Base-by-base conservation (phyloP, 2,113 vertebrate genomes). In the Corythornis vintsioides region DNA sequence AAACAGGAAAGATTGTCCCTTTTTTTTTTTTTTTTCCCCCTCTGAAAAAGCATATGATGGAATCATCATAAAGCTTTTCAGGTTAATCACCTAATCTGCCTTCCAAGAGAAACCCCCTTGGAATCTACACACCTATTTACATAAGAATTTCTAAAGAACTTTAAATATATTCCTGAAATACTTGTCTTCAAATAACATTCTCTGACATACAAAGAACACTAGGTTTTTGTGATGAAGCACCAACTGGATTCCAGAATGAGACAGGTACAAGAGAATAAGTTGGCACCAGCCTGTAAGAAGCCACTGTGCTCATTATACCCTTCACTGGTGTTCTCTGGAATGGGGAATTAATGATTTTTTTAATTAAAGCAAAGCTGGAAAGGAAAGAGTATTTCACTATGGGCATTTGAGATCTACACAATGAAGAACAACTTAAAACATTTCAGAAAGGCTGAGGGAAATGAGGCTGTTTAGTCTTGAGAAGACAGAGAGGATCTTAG, bases 21-120 rank as follows among this genome's bases (percentile, higher is more conserved):
- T 43, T 66, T 26, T 31, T 10, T 25, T 43, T 18, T 48, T 55
- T 25, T 17, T 21, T 10, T 20, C 5, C 3, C 0, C 1, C 64
- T 47, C 33, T 28, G 43, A 52, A 53, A 78, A 85, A 85, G 53
- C 38, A 31, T 61, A 42, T 50, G 57, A 88, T 4, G 2, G 43
- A 93, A 90, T 57, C 66, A 75, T 48, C 75, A 40, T 17, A 65
- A 88, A 87, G 33, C 81, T 94, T 59, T 89, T 76, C 85, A 94
- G 82, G 74, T 91, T 94, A 94, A 93, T 61, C 76, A 79, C 45
- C 80, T 78, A 26, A 85, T 91, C 86, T 86, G 83, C 77, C 66
- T 94, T 86, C 77, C 70, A 88, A 88, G 93, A 92, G 83, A 92
- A 90, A 63, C 15, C 60, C 69, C 86, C 64, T 66, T 76, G 43